These are phyloP conservation scores for Gouania willdenowi DNA, from an alignment of 2,797 vertebrate genomes.

Conservation along the genomic window DNA sequence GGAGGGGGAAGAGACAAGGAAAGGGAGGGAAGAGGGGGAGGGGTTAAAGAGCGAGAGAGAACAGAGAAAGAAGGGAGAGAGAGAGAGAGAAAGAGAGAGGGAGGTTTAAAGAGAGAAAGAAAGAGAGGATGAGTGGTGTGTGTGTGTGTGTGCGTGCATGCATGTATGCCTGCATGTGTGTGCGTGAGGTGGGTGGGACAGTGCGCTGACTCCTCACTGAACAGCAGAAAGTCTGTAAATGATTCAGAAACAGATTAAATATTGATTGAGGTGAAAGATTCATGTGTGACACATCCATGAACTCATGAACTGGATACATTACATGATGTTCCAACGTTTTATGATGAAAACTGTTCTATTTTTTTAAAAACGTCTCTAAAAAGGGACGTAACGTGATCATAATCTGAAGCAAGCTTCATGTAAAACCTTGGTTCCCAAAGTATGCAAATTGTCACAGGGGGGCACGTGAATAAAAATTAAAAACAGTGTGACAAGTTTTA, in stretches of 20 bases:
- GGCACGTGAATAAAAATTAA: no score
- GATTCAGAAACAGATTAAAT: conserved; percentile 64
- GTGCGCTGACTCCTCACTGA: conserved; percentile 45
- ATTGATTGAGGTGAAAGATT: conserved; percentile 72
- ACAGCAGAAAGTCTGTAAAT: conserved; percentile 61
- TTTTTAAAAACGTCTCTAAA: neutral
- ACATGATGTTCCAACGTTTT: conserved; percentile 19
- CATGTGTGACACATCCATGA: conserved; percentile 56
- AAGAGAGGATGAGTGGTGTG: conserved; percentile 24
- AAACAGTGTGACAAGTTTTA: no score
- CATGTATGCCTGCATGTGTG: no score
- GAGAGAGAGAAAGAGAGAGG: neutral
- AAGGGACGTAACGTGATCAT: no score
- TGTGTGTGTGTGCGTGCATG: no score
- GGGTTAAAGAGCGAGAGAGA: neutral
- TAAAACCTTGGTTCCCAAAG: no score
- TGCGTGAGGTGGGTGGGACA: no score
- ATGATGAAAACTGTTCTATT: neutral
- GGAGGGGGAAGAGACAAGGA: conserved; percentile 10
- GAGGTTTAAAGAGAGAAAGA: neutral
- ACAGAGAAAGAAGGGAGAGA: conserved; percentile 1
- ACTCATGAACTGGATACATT: conserved; percentile 42
- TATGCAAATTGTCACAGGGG: no score
- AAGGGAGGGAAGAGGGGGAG: neutral
- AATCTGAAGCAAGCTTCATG: no score